Base-by-base conservation (phyloP, 2,113 vertebrate species). In the Cochlearius cochlearius region DNA sequence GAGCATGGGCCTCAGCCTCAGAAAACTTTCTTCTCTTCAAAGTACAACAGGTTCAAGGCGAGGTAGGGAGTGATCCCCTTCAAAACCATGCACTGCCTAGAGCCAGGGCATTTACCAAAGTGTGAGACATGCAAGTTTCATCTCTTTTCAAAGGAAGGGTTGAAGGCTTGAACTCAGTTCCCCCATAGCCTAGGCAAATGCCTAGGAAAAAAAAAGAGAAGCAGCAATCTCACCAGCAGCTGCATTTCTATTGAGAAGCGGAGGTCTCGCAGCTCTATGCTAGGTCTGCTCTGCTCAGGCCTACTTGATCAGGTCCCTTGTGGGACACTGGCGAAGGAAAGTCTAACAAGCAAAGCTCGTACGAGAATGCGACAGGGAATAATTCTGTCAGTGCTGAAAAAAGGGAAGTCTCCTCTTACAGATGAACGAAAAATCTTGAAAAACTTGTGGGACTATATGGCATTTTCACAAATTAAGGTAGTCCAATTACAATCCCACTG, bases 201-300 rank as follows among this genome's bases (percentile, higher is more conserved):
- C 30, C 21, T 34, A 11, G 43, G 43, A 4, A 5, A 36, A 77
- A 49, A 25, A 22, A 25, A 11, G 20, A 58, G 49, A 26, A 67
- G 59, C 47, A 58, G 84, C 68, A 49, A 55, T 5, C 21, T 7
- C 39, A 5, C 30, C 68, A 80, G 29, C 64, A n/a, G 49, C 34
- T 43, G 2, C 1, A 18, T 12, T 27, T 43, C 39, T 26, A 32
- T 56, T 20, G 30, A 72, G 36, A 49, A 88, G 59, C 2, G n/a
- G 74, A 12, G 5, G 18, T 14, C 36, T 8, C 9, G 52, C 14
- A 66, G 58, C 60, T 41, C 68, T 50, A 34, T 0, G 0, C 1
- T 12, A 49, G 63, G 45, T 47, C 64, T 68, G 81, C 68, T 45
- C 34, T 7, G 66, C 69, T 74, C 64, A 41, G 45, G 30, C 34